Evolutionary conservation across 2,797 vertebrate genomes (phyloP).

Genomic region (Balearica regulorum): DNA sequence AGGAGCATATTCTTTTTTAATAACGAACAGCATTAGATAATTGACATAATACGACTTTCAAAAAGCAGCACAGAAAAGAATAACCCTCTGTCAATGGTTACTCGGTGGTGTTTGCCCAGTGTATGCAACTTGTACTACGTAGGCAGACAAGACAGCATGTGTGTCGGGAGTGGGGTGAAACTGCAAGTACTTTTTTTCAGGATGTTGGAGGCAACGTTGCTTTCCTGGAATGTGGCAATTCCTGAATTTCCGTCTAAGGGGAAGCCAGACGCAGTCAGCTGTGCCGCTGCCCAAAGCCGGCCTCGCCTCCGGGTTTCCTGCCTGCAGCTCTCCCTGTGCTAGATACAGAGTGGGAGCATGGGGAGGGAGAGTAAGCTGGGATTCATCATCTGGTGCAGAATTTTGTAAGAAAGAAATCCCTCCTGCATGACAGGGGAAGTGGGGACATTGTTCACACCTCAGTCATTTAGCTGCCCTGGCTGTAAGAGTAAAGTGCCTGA

Average conservation of each 20-base stretch:
- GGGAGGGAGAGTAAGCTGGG: background rate
- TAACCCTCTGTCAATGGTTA: background rate
- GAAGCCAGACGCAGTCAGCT: background rate
- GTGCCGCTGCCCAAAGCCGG: background rate
- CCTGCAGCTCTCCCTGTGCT: background rate
- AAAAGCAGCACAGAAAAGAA: background rate
- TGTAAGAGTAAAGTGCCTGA: background rate
- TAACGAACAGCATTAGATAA: background rate
- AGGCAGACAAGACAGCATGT: background rate
- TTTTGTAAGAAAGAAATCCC: background rate
- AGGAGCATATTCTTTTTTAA: background rate
- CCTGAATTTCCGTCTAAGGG: background rate
- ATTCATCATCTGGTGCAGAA: background rate
- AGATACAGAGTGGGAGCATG: background rate
- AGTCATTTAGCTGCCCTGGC: background rate
- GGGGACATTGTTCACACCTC: background rate
- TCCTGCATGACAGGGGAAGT: background rate
- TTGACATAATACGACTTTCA: background rate
- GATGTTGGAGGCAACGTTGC: background rate
- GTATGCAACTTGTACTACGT: background rate
- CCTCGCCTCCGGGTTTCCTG: background rate
- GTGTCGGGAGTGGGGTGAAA: background rate
- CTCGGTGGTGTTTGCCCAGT: background rate
- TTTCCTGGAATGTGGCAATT: conserved; percentile 39
- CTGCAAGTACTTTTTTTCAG: background rate